These are phyloP conservation scores for Manis javanica DNA, from an alignment of 2,797 vertebrate genomes.

Conservation along the genomic window DNA sequence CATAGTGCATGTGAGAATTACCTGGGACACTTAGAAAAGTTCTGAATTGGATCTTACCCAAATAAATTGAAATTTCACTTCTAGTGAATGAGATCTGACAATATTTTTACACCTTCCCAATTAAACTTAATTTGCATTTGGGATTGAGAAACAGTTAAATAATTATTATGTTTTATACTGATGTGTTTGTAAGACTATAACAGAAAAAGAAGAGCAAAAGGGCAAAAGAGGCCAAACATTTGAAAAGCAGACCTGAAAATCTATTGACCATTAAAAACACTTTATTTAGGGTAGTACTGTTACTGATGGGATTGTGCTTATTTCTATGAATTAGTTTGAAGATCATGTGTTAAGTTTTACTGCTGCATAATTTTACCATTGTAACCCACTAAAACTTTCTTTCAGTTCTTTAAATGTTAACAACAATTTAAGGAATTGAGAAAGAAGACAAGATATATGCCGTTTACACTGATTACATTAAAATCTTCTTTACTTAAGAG, in stretches of 20 bases:
- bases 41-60: background rate
- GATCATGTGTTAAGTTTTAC: background rate
- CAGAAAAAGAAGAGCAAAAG: background rate
- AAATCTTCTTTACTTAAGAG: background rate
- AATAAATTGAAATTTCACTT: background rate
- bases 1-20: background rate
- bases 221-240: background rate
- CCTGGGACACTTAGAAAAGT: background rate
- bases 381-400: constrained; percentile 26
- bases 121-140: background rate
- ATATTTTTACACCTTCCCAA: background rate
- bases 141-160: background rate
- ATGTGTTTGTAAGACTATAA: background rate
- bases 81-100: background rate
- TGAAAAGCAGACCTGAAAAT: background rate
- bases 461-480: background rate
- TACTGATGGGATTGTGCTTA: background rate
- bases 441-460: background rate
- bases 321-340: background rate
- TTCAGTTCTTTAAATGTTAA: constrained; percentile 63
- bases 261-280: background rate
- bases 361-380: background rate
- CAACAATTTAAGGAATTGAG: background rate
- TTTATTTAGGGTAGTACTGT: background rate
- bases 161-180: background rate